A percentile compares a stretch with the other conserved stretches of the same genome.
Evolutionary conservation across 2,888 invertebrate species (phyloP).

Genomic region (Acleris cristana): DNA sequence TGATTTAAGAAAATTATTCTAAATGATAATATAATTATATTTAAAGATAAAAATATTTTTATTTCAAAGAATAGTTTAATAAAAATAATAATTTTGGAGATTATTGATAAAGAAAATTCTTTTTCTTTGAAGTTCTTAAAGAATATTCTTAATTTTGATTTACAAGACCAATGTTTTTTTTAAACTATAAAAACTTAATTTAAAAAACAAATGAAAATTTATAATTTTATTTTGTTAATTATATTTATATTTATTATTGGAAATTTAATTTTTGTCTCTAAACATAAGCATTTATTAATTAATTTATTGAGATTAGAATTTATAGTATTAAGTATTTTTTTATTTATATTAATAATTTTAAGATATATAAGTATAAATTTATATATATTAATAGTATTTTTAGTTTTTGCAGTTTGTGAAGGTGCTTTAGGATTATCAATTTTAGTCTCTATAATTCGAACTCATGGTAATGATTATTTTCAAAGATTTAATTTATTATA

Average conservation of each 20-base stretch:
- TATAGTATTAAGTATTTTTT: slow-evolving; percentile 84
- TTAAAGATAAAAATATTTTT: slow-evolving; percentile 65
- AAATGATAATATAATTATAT: slow-evolving; percentile 63
- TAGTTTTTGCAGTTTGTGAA: slow-evolving; percentile 86
- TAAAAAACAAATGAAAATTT: slow-evolving; percentile 69
- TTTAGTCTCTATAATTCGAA: slow-evolving; percentile 85
- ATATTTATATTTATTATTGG: slow-evolving; percentile 79
- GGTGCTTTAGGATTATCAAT: slow-evolving; percentile 85
- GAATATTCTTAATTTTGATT: slow-evolving; percentile 83
- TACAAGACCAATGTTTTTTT: slow-evolving; percentile 88
- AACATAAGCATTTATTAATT: slow-evolving; percentile 84
- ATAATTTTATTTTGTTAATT: slow-evolving; percentile 66
- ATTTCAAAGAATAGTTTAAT: slow-evolving; percentile 85
- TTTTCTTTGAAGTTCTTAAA: slow-evolving; percentile 86
- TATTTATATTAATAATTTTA: slow-evolving; percentile 76
- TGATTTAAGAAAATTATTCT: slow-evolving; percentile 67
- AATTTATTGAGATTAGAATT: slow-evolving; percentile 85
- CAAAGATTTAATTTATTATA: slow-evolving; percentile 81
- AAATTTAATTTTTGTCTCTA: slow-evolving; percentile 79
- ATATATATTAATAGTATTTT: slow-evolving; percentile 85
- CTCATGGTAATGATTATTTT: slow-evolving; percentile 86
- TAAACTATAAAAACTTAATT: slow-evolving; percentile 86
- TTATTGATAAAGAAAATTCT: slow-evolving; percentile 83
- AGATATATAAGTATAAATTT: slow-evolving; percentile 71
- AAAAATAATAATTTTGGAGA: slow-evolving; percentile 89